Evolutionary conservation across 2,888 invertebrate genomes (phyloP).

Genomic region (Crossocerus cetratus): DNA sequence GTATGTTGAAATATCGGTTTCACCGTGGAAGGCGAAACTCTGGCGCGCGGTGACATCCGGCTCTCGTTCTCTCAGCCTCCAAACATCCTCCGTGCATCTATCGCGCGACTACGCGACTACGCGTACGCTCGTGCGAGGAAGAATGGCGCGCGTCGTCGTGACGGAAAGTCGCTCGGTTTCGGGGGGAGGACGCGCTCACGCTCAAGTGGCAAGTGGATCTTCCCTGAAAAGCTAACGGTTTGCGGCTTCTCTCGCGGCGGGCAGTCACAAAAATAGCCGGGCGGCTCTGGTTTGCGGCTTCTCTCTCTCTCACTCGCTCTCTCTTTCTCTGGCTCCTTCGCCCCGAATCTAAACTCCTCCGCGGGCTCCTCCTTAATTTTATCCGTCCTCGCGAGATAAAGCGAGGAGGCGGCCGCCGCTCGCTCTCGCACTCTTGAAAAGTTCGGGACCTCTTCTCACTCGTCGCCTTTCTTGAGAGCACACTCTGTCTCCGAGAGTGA

Average conservation of each 20-base stretch:
- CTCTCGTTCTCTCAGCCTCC: not conserved
- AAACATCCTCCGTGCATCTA: too few relatives aligned
- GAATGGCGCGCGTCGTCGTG: too few relatives aligned
- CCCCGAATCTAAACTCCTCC: slow-evolving; percentile 55
- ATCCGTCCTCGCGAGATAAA: slow-evolving; percentile 40
- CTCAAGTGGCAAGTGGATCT: slow-evolving; percentile 33
- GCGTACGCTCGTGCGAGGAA: too few relatives aligned
- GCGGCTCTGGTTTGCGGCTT: slow-evolving; percentile 49
- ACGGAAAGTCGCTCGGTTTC: too few relatives aligned
- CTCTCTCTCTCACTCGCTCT: too few relatives aligned
- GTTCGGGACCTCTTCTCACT: not conserved
- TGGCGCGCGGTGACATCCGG: not conserved
- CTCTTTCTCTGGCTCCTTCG: slow-evolving; percentile 52
- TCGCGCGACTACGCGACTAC: too few relatives aligned
- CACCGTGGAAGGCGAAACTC: slow-evolving; percentile 7
- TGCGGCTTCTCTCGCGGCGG: slow-evolving; percentile 52
- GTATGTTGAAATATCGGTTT: slow-evolving; percentile 37
- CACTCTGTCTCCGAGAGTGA: not conserved
- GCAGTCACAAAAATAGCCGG: slow-evolving; percentile 61
- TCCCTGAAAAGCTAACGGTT: slow-evolving; percentile 52
- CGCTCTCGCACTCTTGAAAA: not conserved
- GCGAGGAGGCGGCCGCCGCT: not conserved
- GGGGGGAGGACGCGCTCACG: too few relatives aligned
- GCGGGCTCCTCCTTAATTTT: slow-evolving; percentile 55
- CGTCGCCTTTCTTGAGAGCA: too few relatives aligned